A percentile compares a stretch with the other conserved stretches of the same genome.
These are phyloP conservation scores for Lasioglossum figueresi DNA, from an alignment of 2,888 invertebrate genomes.

Conservation along the genomic window DNA sequence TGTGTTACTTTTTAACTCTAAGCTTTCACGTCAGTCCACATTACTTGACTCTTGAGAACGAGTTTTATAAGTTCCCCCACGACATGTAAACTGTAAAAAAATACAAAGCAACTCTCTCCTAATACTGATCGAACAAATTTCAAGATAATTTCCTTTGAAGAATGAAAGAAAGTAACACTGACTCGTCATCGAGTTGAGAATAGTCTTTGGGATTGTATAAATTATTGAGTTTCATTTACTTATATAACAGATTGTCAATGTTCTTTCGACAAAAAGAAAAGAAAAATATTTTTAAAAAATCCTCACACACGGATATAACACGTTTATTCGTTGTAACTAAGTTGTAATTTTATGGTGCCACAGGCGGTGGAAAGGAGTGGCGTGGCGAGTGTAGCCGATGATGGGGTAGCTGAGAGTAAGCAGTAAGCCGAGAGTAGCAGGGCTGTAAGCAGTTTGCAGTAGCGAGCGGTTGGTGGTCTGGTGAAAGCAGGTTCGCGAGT, in stretches of 20 bases:
- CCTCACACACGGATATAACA: slow-evolving; percentile 74
- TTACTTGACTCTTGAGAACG: slow-evolving; percentile 10
- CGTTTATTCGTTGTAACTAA: slow-evolving; percentile 79
- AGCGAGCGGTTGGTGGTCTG: slow-evolving; percentile 80
- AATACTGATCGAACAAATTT: background rate
- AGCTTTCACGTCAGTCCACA: slow-evolving; percentile 16
- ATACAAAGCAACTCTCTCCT: slow-evolving; percentile 24
- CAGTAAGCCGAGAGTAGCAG: slow-evolving; percentile 81
- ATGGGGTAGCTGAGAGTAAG: slow-evolving; percentile 83
- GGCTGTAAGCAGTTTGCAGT: slow-evolving; percentile 83
- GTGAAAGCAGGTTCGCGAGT: slow-evolving; percentile 73
- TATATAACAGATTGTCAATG: slow-evolving; percentile 38
- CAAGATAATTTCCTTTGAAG: slow-evolving; percentile 8
- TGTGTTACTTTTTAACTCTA: slow-evolving; percentile 24
- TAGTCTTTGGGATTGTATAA: slow-evolving; percentile 10
- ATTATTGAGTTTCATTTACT: slow-evolving; percentile 22
- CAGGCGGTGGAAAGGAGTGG: slow-evolving; percentile 84
- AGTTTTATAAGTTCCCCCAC: slow-evolving; percentile 4
- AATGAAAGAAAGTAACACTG: background rate
- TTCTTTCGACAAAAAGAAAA: slow-evolving; percentile 35
- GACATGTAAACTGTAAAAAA: slow-evolving; percentile 13
- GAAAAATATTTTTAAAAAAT: slow-evolving; percentile 50
- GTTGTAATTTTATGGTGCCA: slow-evolving; percentile 84
- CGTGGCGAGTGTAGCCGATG: slow-evolving; percentile 83
- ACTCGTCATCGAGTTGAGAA: background rate